Percentiles rank a stretch among this genome's conserved stretches.
Evolutionary conservation across 2,113 vertebrate genomes (phyloP).

Genomic region (Neogobius melanostomus): DNA sequence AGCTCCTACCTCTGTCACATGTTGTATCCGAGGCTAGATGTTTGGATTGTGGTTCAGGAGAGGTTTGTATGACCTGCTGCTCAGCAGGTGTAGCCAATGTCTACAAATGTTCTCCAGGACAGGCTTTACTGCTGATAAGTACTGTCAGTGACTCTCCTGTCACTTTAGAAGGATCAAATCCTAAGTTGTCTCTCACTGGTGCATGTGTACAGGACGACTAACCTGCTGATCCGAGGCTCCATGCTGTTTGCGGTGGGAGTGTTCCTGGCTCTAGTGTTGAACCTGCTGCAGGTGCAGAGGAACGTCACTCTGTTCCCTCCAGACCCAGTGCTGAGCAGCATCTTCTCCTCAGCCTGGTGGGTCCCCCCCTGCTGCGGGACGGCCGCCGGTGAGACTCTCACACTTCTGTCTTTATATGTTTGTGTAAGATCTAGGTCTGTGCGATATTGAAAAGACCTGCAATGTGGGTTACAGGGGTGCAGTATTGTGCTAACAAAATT

Average conservation of each 20-base stretch:
- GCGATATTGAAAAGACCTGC: no score
- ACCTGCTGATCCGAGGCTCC: conserved; percentile 86
- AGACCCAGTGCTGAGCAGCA: conserved; percentile 88
- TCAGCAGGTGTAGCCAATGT: no score
- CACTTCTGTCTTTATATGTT: not conserved
- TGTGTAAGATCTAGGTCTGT: not conserved
- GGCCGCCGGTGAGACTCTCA: conserved; percentile 82
- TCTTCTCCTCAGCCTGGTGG: conserved; percentile 97
- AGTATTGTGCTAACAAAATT: no score
- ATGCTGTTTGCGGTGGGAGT: conserved; percentile 92
- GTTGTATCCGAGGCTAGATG: no score
- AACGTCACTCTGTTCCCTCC: conserved; percentile 96
- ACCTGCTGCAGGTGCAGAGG: conserved; percentile 94
- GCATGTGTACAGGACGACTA: conserved; percentile 71
- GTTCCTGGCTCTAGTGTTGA: conserved; percentile 90
- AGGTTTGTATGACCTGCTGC: no score
- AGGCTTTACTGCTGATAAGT: no score
- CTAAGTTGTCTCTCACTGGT: not conserved
- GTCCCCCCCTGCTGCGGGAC: conserved; percentile 92
- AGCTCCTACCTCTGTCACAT: no score
- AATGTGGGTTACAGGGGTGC: no score
- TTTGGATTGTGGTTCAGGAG: no score
- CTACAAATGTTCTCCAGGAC: no score
- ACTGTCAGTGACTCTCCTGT: no score
- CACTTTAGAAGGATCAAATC: no score